Percentiles rank a stretch among this genome's conserved stretches.
Evolutionary conservation across 2,797 vertebrate species (phyloP).

Genomic region (Garrulus glandarius): DNA sequence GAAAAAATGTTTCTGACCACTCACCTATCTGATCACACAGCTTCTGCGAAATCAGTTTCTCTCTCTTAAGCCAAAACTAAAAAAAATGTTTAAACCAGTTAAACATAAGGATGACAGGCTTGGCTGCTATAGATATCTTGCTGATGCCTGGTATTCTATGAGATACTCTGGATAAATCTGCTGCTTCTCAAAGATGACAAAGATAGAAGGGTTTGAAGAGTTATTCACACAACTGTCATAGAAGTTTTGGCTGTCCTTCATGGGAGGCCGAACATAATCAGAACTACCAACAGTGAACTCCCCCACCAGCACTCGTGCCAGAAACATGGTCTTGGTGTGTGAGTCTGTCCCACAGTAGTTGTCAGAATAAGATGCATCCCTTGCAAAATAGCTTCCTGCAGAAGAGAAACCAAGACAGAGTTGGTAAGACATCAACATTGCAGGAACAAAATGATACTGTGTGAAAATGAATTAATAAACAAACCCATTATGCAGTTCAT

Average conservation of each 20-base stretch:
- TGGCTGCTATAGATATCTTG: not conserved
- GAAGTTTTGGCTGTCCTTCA: conserved; percentile 65
- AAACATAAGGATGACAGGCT: not conserved
- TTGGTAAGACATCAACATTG: not conserved
- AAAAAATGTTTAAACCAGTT: not conserved
- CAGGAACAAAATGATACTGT: not conserved
- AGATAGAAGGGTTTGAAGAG: conserved; percentile 81
- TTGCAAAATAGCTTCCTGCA: conserved; percentile 94
- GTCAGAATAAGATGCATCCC: conserved; percentile 89
- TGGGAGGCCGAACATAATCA: conserved; percentile 66
- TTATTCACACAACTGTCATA: conserved; percentile 89
- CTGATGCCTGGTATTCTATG: conserved; percentile 75
- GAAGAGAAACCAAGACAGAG: conserved; percentile 12
- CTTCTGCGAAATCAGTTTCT: not conserved
- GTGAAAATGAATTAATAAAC: not conserved
- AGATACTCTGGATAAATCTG: conserved; percentile 93
- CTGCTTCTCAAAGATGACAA: conserved; percentile 90
- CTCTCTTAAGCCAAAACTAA: not conserved
- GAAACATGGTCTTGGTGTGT: conserved; percentile 79
- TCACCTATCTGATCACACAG: not conserved
- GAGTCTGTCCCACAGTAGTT: conserved; percentile 74
- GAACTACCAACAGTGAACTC: conserved; percentile 78
- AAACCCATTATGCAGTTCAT: not conserved
- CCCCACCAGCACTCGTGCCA: conserved; percentile 88
- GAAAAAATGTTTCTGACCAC: not conserved